Base-by-base conservation (phyloP, 2,797 vertebrate species). In the Betta splendens region DNA sequence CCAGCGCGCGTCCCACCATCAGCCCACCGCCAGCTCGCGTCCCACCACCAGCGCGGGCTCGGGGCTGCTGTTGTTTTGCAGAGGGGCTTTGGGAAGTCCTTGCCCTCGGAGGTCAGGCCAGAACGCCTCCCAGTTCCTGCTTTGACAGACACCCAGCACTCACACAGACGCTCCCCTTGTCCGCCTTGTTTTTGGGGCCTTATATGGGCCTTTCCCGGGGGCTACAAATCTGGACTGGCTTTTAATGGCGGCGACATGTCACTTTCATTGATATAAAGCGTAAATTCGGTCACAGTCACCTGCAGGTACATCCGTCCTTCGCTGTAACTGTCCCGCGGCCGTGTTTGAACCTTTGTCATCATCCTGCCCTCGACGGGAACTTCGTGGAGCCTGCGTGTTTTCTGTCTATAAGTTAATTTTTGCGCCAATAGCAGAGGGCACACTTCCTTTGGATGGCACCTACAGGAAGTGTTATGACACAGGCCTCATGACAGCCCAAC, bases 111-210 rank as follows among this genome's bases (percentile, higher is more conserved):
- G 91, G 91, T 91, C 89, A 92, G 59, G 58, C 49, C 55, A 68
- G 69, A 86, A 81, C 89, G 75, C 91, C 90, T 91, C 91, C 89
- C 83, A 85, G 88, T 93, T 93, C 90, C 92, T 93, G 92, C 90
- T 91, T 87, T 91, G 88, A 91, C 88, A 91, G 90, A 91, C 89
- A 90, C 78, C 82, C 68, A 72, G 76, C 17, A 18, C 69, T 85
- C 82, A 74, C 67, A 88, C 75, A 89, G 84, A 78, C 80, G 32
- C 90, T 90, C 87, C 88, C 80, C 85, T 87, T 89, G 81, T 88
- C 92, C 78, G 79, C 74, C 86, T 83, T 59, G 77, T 89, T 77
- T 81, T 60, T 48, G 64, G 57, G 33, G 21, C 57, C 63, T 69
- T 55, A 18, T 46, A 63, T 56, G 52, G 54, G 60, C 72, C 64